A percentile compares a stretch with the other conserved stretches of the same genome.
Conservation (phyloP, 2,113 vertebrate genomes). For the Grammomys dolichurus region DNA sequence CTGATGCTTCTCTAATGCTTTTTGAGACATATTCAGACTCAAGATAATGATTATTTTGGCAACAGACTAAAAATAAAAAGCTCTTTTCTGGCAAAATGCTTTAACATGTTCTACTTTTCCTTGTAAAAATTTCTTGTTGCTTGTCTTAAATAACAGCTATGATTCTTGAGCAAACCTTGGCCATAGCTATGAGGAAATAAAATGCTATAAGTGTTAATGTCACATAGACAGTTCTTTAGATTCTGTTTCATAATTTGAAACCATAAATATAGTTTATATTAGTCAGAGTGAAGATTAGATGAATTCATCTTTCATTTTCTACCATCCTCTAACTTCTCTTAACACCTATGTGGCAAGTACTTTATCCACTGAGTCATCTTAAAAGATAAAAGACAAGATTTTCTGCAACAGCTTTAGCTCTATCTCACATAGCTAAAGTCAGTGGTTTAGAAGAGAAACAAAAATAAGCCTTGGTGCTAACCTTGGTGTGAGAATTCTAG, state of each 20-base stretch:
- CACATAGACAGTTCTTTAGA: slow-evolving; percentile 77
- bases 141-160: slow-evolving; percentile 78
- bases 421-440: slow-evolving; percentile 73
- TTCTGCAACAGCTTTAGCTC: slow-evolving; percentile 68
- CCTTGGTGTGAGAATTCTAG: slow-evolving; percentile 29
- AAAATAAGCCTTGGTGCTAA: background rate
- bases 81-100: slow-evolving; percentile 75
- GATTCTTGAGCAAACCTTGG: slow-evolving; percentile 79
- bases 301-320: slow-evolving; percentile 80
- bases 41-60: slow-evolving; percentile 68
- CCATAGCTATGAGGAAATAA: slow-evolving; percentile 74
- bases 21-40: slow-evolving; percentile 63
- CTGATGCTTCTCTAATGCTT: slow-evolving; percentile 60
- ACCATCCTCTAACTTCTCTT: slow-evolving; percentile 59
- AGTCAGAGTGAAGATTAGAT: slow-evolving; percentile 77
- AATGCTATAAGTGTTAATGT: slow-evolving; percentile 84
- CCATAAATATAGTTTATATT: slow-evolving; percentile 80
- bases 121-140: slow-evolving; percentile 71
- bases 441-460: slow-evolving; percentile 54
- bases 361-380: slow-evolving; percentile 62
- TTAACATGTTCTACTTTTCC: slow-evolving; percentile 70
- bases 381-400: slow-evolving; percentile 65
- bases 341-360: too few relatives aligned
- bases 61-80: slow-evolving; percentile 76
- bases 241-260: slow-evolving; percentile 82